These are phyloP conservation scores for Linepithema humile DNA, from an alignment of 1,140 invertebrate genomes.

Conservation along the genomic window DNA sequence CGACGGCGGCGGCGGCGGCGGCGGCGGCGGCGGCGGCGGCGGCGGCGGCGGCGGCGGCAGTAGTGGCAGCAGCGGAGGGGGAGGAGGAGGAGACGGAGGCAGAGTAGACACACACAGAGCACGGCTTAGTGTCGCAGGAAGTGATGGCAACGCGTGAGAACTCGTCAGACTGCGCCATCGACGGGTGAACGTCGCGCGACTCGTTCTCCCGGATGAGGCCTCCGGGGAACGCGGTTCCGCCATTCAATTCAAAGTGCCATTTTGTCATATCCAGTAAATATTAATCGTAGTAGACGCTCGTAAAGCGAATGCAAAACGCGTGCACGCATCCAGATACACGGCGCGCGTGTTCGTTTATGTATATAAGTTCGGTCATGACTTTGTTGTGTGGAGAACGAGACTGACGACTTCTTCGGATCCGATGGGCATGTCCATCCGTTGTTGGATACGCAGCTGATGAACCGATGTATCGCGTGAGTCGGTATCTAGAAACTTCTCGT, in stretches of 20 bases:
- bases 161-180: slow-evolving; percentile 21
- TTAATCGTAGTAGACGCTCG: slow-evolving; percentile 25
- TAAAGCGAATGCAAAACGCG: background rate
- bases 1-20: background rate
- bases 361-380: slow-evolving; percentile 2
- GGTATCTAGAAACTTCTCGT: too few relatives aligned
- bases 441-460: background rate
- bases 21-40: background rate
- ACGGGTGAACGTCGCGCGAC: slow-evolving; percentile 27
- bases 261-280: slow-evolving; percentile 59
- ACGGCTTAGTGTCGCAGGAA: slow-evolving; percentile 58
- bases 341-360: background rate
- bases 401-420: background rate
- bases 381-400: slow-evolving; percentile 17
- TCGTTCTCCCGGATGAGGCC: slow-evolving; percentile 34
- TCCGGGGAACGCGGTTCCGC: slow-evolving; percentile 12
- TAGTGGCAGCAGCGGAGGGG: background rate
- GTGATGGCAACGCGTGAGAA: slow-evolving; percentile 67
- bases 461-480: background rate
- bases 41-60: background rate
- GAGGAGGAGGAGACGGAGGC: slow-evolving; percentile 32
- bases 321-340: background rate
- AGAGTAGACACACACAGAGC: slow-evolving; percentile 47
- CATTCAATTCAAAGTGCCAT: slow-evolving; percentile 66
- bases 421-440: too few relatives aligned